These are phyloP conservation scores for Castor canadensis DNA, from an alignment of 2,113 vertebrate species.

Conservation along the genomic window DNA sequence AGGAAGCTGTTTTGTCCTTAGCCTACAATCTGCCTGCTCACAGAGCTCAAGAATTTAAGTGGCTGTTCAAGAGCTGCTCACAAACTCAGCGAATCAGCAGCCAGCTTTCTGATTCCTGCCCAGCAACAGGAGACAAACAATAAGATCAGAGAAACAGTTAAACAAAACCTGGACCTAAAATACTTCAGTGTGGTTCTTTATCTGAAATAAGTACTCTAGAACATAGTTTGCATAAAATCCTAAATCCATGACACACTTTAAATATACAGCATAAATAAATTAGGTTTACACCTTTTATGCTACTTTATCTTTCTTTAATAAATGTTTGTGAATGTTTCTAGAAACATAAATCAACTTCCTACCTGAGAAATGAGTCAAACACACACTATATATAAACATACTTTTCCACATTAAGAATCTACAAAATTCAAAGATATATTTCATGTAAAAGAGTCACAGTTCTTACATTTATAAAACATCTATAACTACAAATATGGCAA, in stretches of 20 bases:
- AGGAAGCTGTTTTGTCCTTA: conserved; percentile 64
- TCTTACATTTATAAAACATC: not conserved
- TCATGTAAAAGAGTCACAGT: not conserved
- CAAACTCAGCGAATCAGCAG: conserved; percentile 80
- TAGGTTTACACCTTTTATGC: conserved; percentile 22
- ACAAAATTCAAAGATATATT: conserved; percentile 29
- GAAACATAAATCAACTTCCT: conserved; percentile 41
- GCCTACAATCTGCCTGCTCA: conserved; percentile 68
- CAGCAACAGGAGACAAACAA: conserved; percentile 82
- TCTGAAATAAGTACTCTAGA: conserved; percentile 77
- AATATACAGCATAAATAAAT: conserved; percentile 12
- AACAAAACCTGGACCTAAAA: conserved; percentile 69
- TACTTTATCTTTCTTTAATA: conserved; percentile 50
- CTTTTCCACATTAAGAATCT: conserved; percentile 23
- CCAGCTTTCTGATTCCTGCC: conserved; percentile 80
- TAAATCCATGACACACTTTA: conserved; percentile 30
- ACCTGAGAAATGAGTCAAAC: conserved; percentile 43
- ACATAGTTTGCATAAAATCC: conserved; percentile 59
- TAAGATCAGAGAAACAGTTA: conserved; percentile 75
- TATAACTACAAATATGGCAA: conserved; percentile 39
- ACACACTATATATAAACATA: conserved; percentile 13
- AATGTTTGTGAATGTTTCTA: conserved; percentile 32
- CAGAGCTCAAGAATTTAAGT: conserved; percentile 74
- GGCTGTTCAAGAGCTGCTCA: conserved; percentile 75
- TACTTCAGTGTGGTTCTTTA: conserved; percentile 60